Percentiles rank a stretch among this genome's conserved stretches.
Conservation (phyloP, 2,888 invertebrate species). For the Ypsolopha scabrella region DNA sequence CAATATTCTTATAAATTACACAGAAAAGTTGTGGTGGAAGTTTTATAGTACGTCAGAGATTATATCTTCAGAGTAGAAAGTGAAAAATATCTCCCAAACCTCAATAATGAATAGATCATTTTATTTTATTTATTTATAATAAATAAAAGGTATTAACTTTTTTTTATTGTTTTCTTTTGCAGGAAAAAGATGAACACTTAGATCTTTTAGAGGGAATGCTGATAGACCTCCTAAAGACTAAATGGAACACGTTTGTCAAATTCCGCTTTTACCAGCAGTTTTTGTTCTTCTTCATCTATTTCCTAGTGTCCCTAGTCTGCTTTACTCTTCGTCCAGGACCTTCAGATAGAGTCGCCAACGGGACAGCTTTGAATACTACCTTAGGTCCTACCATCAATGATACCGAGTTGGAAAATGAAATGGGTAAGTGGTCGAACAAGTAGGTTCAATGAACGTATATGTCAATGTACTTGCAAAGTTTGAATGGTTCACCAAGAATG, state of each 20-base stretch:
- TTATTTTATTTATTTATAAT: no score
- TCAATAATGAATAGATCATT: no score
- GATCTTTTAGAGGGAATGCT: conserved; percentile 95
- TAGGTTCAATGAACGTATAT: no score
- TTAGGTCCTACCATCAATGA: conserved; percentile 29
- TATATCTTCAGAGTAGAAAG: no score
- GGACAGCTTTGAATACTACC: conserved; percentile 44
- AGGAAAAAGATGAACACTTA: conserved; percentile 96
- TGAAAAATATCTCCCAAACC: no score
- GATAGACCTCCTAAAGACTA: conserved; percentile 93
- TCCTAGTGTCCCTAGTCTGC: conserved; percentile 87
- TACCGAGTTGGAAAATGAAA: conserved; percentile 22
- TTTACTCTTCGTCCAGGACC: conserved; percentile 93
- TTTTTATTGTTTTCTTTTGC: conserved; percentile 22
- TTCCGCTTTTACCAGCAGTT: conserved; percentile 95
- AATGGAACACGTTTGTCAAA: conserved; percentile 98
- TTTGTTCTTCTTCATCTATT: conserved; percentile 90
- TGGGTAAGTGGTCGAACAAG: background rate
- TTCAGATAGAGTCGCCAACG: conserved; percentile 53
- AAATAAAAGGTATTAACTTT: no score
- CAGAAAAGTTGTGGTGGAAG: no score
- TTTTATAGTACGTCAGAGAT: no score
- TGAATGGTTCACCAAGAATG: no score
- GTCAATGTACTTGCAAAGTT: no score
- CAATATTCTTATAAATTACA: no score